Conservation (phyloP, 2,888 invertebrate genomes). For the Athrips mouffetella region DNA sequence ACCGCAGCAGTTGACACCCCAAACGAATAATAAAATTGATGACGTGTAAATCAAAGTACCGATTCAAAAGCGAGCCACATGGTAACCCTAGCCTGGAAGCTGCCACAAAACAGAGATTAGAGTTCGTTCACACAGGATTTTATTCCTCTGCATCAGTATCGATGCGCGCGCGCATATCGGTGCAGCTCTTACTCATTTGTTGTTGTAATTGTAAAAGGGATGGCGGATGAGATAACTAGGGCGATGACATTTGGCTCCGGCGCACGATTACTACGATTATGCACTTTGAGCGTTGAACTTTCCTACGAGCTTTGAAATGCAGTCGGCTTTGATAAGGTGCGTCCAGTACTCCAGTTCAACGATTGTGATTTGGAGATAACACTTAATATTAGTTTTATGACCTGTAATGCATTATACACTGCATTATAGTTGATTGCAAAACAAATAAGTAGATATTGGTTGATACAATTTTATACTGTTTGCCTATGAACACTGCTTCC, state of each 20-base stretch:
- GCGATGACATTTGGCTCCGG: conserved; percentile 77
- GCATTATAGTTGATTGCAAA: no score
- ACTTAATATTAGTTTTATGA: not conserved
- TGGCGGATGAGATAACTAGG: conserved; percentile 78
- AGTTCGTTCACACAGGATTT: conserved; percentile 79
- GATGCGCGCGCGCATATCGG: conserved; percentile 67
- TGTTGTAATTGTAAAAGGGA: conserved; percentile 78
- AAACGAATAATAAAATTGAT: no score
- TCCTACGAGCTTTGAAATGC: conserved; percentile 60
- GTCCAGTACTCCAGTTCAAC: conserved; percentile 16
- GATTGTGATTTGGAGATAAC: conserved; percentile 19
- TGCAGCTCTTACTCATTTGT: conserved; percentile 77
- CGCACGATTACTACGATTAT: conserved; percentile 73
- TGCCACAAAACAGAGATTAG: conserved; percentile 75
- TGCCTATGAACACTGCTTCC: no score
- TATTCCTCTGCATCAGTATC: conserved; percentile 73
- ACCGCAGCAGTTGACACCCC: no score
- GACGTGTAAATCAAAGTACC: no score
- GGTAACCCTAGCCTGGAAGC: conserved; percentile 51
- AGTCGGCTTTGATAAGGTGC: conserved; percentile 50
- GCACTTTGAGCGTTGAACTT: conserved; percentile 78
- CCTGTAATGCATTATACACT: no score
- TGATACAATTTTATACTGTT: no score
- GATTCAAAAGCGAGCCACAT: conserved; percentile 23
- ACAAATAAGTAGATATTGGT: no score